Conservation (phyloP, 2,888 invertebrate genomes). For the Pegoplata infirma region DNA sequence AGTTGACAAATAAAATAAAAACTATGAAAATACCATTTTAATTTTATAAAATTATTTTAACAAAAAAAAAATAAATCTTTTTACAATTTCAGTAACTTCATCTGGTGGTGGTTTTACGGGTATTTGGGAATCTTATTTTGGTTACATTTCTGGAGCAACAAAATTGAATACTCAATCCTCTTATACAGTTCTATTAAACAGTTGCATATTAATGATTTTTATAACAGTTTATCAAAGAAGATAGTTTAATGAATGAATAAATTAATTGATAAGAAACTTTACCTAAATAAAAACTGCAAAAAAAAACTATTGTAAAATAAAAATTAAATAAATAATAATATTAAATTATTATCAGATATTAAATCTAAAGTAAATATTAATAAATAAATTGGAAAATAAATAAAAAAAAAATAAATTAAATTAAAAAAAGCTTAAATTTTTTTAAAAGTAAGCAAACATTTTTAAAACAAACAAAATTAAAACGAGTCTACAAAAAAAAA, state of each 20-base stretch:
- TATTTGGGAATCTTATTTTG: constrained; percentile 75
- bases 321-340: constrained; percentile 24
- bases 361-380: constrained; percentile 28
- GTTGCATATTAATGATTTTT: neutral
- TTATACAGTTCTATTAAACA: neutral
- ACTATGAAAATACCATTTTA: neutral
- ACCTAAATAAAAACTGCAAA: constrained; percentile 16
- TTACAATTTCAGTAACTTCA: constrained; percentile 73
- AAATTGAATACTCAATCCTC: neutral
- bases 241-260: constrained; percentile 52
- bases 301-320: constrained; percentile 23
- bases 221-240: constrained; percentile 18
- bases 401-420: constrained; percentile 14
- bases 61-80: neutral
- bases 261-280: constrained; percentile 11
- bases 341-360: too few relatives aligned
- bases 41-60: neutral
- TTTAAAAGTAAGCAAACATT: neutral
- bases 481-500: neutral
- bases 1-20: constrained; percentile 32
- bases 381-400: constrained; percentile 15
- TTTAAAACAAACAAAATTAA: neutral
- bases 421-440: constrained; percentile 11
- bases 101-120: constrained; percentile 73
- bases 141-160: constrained; percentile 65